Conservation (phyloP, 2,888 invertebrate species). For the Argynnis bischoffii region DNA sequence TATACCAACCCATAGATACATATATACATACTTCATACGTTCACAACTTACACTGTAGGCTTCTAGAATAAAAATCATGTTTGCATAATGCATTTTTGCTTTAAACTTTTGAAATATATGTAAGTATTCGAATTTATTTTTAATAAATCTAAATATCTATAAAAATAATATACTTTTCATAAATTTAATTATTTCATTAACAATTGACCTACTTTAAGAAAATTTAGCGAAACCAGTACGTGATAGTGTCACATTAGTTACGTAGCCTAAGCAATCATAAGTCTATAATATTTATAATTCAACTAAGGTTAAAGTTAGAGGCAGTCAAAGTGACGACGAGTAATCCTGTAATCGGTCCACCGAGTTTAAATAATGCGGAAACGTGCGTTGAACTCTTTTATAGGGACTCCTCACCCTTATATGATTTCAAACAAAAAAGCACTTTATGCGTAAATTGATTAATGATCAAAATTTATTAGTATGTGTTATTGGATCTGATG, state of each 20-base stretch:
- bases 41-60: neutral
- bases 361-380: constrained; percentile 64
- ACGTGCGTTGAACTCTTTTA: constrained; percentile 82
- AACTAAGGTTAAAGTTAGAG: constrained; percentile 14
- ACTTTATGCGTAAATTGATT: constrained; percentile 53
- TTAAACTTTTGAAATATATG: neutral
- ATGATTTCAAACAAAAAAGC: constrained; percentile 40
- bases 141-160: neutral
- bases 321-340: constrained; percentile 34
- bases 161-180: neutral
- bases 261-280: constrained; percentile 21
- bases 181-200: constrained; percentile 4
- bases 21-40: neutral
- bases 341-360: constrained; percentile 62
- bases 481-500: constrained; percentile 58
- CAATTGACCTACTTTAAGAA: constrained; percentile 33
- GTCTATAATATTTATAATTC: constrained; percentile 18
- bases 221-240: constrained; percentile 31
- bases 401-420: constrained; percentile 58
- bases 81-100: neutral
- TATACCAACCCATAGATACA: no score
- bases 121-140: neutral
- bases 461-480: constrained; percentile 53
- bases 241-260: constrained; percentile 32
- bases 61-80: neutral